Conservation (phyloP, 2,113 vertebrate genomes). For the Irena cyanogastra region DNA sequence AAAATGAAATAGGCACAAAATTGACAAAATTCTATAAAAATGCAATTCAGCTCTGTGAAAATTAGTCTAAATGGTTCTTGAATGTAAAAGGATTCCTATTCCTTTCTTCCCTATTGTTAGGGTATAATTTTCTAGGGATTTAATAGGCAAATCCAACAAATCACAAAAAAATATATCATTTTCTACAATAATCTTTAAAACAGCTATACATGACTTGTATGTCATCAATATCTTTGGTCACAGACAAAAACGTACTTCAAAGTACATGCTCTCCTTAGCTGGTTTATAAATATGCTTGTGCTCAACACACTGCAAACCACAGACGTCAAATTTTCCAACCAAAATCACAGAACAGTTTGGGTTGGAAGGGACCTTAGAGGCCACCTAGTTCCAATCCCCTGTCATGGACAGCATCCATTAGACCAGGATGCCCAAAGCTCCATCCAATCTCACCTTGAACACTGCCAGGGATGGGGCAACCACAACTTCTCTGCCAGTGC, state of each 20-base stretch:
- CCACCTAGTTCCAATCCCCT: background rate
- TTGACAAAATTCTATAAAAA: slow-evolving; percentile 17
- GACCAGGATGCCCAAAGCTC: background rate
- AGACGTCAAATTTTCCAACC: background rate
- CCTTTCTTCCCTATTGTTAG: background rate
- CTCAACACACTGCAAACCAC: background rate
- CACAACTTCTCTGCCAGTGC: background rate
- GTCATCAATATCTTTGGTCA: background rate
- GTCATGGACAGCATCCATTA: background rate
- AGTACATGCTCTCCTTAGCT: background rate
- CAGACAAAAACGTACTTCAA: background rate
- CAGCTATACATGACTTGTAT: background rate
- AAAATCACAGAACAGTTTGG: background rate
- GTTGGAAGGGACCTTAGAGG: background rate
- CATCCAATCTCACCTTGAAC: background rate
- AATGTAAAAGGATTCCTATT: background rate
- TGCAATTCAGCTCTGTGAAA: slow-evolving; percentile 12
- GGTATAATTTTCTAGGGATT: slow-evolving; percentile 17
- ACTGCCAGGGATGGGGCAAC: background rate
- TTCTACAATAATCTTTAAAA: slow-evolving; percentile 40
- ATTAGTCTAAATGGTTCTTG: slow-evolving; percentile 27
- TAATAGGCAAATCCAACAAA: slow-evolving; percentile 42
- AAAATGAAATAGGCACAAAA: slow-evolving; percentile 18
- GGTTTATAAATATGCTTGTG: background rate
- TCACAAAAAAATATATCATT: slow-evolving; percentile 29